Conservation (phyloP, 2,113 vertebrate genomes). For the Rafetus swinhoei region DNA sequence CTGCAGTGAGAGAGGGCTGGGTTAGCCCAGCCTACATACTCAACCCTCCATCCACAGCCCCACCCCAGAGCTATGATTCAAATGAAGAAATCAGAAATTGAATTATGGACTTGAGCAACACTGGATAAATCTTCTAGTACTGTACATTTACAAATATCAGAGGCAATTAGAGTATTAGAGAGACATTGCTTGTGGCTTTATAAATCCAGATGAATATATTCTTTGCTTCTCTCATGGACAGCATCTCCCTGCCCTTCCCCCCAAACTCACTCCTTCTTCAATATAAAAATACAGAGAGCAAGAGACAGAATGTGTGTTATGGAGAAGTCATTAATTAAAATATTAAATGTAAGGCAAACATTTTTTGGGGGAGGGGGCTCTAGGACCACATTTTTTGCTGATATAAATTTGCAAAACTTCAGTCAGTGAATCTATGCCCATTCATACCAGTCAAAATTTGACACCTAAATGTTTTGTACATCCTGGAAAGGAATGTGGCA, state of each 20-base stretch:
- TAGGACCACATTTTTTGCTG: conserved; percentile 1
- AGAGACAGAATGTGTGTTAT: conserved; percentile 1
- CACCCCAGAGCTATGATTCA: too few relatives aligned
- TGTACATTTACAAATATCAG: neutral
- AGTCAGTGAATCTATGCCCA: neutral
- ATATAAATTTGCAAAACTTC: neutral
- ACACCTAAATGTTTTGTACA: conserved; percentile 1
- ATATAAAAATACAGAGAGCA: neutral
- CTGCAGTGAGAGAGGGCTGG: too few relatives aligned
- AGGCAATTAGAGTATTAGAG: neutral
- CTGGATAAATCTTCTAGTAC: neutral
- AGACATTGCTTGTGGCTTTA: neutral
- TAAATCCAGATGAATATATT: conserved; percentile 28
- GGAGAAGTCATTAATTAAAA: neutral
- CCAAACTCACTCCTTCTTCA: neutral
- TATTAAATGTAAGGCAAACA: neutral
- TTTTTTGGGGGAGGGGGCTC: neutral
- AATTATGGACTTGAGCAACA: too few relatives aligned
- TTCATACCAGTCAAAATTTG: conserved; percentile 26
- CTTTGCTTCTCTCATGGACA: conserved; percentile 21
- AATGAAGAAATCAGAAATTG: too few relatives aligned
- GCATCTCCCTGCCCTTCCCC: neutral
- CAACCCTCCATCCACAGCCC: too few relatives aligned
- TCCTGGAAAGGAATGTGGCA: neutral
- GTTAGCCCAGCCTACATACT: too few relatives aligned